phyloP scores from a whole-genome alignment of 2,113 vertebrate species.

The Cairina moschata region DNA sequence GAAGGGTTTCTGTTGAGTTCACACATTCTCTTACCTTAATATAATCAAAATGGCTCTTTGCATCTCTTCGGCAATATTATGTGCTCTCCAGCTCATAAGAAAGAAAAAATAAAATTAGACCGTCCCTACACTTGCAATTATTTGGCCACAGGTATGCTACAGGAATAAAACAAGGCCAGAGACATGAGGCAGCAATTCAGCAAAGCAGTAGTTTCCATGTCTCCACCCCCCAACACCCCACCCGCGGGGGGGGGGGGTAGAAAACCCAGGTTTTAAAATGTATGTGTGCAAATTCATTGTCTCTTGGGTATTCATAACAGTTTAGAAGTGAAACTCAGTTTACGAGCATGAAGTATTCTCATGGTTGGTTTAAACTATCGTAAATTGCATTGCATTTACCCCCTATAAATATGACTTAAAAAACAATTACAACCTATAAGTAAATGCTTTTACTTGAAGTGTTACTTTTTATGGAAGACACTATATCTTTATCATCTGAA shows the following conservation, averaged over 20 bases:
- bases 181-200: background rate
- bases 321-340: slow-evolving; percentile 44
- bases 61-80: background rate
- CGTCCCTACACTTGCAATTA: background rate
- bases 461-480: slow-evolving; percentile 2
- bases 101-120: background rate
- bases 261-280: background rate
- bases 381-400: slow-evolving; percentile 22
- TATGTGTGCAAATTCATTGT: slow-evolving; percentile 9
- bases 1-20: background rate
- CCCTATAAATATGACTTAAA: slow-evolving; percentile 24
- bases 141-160: background rate
- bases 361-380: slow-evolving; percentile 11
- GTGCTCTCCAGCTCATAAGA: background rate
- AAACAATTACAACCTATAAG: slow-evolving; percentile 41
- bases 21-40: background rate
- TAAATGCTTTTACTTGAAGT: slow-evolving; percentile 43
- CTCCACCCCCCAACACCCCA: no score
- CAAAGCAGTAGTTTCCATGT: background rate
- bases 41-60: background rate
- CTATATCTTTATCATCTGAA: background rate
- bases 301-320: background rate
- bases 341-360: slow-evolving; percentile 10
- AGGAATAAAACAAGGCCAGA: background rate
- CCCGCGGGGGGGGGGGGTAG: background rate